Evolutionary conservation across 2,888 invertebrate genomes (phyloP), one percentile per base, ranked within the genome.

Genomic region (Pomacea canaliculata): DNA sequence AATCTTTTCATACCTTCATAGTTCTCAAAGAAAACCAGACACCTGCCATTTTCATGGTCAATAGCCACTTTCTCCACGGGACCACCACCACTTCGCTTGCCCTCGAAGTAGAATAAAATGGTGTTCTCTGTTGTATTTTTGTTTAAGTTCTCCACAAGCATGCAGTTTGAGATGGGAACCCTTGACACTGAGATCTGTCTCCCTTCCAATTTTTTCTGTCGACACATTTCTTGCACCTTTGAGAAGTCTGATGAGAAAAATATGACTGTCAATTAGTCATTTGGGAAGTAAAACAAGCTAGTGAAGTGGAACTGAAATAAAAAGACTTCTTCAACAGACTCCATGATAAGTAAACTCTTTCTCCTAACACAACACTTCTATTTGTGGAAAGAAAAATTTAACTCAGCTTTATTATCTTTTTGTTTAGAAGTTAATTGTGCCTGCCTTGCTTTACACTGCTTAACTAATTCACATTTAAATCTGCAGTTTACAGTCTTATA

Each of bases 21-120:
- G 49, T 74, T 70, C 60, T 74, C 67, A 62, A 77, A 82, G 65
- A 73, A 78, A 23, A 82, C 71, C 27, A 81, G 72, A 60, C 80
- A 80, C 5, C 69, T 76, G 5, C 71, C 72, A 10, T 71, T 62
- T 16, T 76, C 65, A 48, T 48, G 37, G 27, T 69, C 66, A 37
- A 77, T 71, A 9, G 68, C 72, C 19, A 81, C 65, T 27, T 71
- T 70, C 49, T 74, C 76, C 23, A 81, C 75, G 7, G 76, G 72
- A 27, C 80, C 82, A 7, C 80, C 80, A 5, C 71, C 72, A 37
- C 69, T 78, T 56, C 77, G 76, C 63, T 59, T 80, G 8, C 60
- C 71, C 71, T 81, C 81, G 76, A 81, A 81, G 71, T 80, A 81
- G 13, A 72, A 37, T 13, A 62, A 16, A 9, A 81, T 37, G 48